Evolutionary conservation across 92 coral and sea anemone species (phyloP), one percentile per base, ranked within the genome.

Genomic region (Epizoanthus scotinus): DNA sequence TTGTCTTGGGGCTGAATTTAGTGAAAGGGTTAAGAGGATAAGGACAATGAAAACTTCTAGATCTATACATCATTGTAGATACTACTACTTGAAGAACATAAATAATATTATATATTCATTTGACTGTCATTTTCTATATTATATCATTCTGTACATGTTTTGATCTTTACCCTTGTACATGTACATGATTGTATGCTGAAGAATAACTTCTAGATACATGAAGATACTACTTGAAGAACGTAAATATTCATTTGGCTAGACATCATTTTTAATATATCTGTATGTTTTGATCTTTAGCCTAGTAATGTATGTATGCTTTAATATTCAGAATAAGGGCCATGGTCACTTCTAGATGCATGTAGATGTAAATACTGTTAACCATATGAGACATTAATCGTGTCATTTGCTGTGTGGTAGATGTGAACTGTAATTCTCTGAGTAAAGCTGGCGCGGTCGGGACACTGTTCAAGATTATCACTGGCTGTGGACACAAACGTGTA

Each of bases 401-500:
- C 14, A 22, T 71, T 71, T 31, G 19, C 70, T 38, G 27, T 54
- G 42, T 42, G 64, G 44, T 77, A 96, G 99, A 91, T 71, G 99
- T 96, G 9, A 96, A 96, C 70, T 96, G 99, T 84, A 96, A 82
- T 65, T 77, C 78, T 53, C 79, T 96, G 60, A 89, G 94, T 18
- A 96, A 96, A 80, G 90, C 94, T 59, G 99, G 98, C 29, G 94
- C 97, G 66, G 90, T 96, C 22, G 83, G 86, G 54, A 89, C 90
- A 1, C 84, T 96, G 66, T 96, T 96, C 71, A 91, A 87, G 80
- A 88, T 93, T 50, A 85, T 93, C 19, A 82, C 91, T 8, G 89
- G 95, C 72, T 96, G 99, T 89, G 99, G 99, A 20, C 99, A 96
- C 83, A 96, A 93, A 78, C 83, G 99, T 34, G 86, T 93, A 36